Evolutionary conservation across 2,113 vertebrate genomes (phyloP), one percentile per base, ranked within the genome.

Genomic region (Clarias batrachus): DNA sequence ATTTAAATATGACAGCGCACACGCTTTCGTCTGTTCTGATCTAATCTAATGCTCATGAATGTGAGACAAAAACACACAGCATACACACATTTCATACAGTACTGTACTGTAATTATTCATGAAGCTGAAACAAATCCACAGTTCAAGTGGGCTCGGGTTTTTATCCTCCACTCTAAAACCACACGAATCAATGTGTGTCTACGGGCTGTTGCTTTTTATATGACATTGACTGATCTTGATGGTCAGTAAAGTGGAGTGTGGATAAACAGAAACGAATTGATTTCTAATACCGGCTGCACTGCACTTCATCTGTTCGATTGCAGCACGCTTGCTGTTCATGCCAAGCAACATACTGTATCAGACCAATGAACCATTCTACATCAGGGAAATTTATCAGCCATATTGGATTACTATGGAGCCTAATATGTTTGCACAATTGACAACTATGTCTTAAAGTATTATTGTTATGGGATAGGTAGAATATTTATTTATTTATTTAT

Each of bases 201-300:
- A 10, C 1, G 54, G 33, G 68, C 21, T 14, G 6, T 9, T 5
- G 21, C 82, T 73, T 84, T 73, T 84, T 74, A 84, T 41, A 60
- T 13, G 57, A 74, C 68, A 84, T 16, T 48, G 82, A 84, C 74
- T 41, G 82, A 74, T 84, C 82, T 60, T n/a, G 30, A 73, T 60
- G 66, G 68, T 27, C 56, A 13, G 52, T 57, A 71, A 30, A 48
- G 68, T 48, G 7, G 23, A 84, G 68, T 73, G 82, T 14, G 30
- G 82, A 25, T 84, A 73, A 84, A 84, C 71, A 71, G 66, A 83
- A 54, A 84, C 82, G n/a, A 48, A 84, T 74, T 30, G 82, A 84
- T 71, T 71, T 84, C 30, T 62, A 60, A 59, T 41, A 21, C 77
- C 3, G n/a, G 54, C 73, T 77, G 21, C 25, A 17, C 65, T 13